Conservation (phyloP, 92 coral and sea anemone genomes). For the Siderastrea radians region DNA sequence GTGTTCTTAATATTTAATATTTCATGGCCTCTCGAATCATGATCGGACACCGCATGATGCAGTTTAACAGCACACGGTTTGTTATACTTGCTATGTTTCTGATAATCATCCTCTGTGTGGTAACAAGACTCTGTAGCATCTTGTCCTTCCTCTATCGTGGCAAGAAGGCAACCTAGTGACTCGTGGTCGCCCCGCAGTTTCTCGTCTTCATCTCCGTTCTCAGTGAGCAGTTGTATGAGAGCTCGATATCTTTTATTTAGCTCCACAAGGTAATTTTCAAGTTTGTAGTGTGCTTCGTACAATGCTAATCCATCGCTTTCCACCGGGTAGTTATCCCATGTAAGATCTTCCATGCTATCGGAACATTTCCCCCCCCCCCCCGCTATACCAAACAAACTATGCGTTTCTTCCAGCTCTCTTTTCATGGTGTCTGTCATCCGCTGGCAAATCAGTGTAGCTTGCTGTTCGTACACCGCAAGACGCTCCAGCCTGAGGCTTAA, state of each 20-base stretch:
- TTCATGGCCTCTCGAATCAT: background rate
- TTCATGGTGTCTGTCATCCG: background rate
- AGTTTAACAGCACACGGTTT: background rate
- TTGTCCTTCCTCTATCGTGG: background rate
- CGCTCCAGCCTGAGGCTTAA: conserved; percentile 42
- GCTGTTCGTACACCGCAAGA: conserved; percentile 35
- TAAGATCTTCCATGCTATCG: background rate
- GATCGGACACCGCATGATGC: background rate
- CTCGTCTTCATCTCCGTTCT: background rate
- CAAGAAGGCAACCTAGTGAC: background rate
- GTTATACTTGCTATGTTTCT: background rate
- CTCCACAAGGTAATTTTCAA: background rate
- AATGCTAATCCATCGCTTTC: conserved; percentile 17
- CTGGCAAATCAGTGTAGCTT: conserved; percentile 13
- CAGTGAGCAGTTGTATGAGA: background rate
- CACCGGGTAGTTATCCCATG: background rate
- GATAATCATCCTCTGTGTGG: background rate
- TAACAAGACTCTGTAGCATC: background rate
- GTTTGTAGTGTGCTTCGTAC: conserved; percentile 18
- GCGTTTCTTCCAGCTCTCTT: conserved; percentile 17
- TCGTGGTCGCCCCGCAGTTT: no score
- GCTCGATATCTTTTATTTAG: conserved; percentile 9
- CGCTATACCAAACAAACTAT: background rate
- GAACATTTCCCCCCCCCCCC: background rate
- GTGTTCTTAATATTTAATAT: background rate